These are phyloP conservation scores for Catocala sponsa DNA, from an alignment of 2,888 invertebrate genomes.

Conservation along the genomic window DNA sequence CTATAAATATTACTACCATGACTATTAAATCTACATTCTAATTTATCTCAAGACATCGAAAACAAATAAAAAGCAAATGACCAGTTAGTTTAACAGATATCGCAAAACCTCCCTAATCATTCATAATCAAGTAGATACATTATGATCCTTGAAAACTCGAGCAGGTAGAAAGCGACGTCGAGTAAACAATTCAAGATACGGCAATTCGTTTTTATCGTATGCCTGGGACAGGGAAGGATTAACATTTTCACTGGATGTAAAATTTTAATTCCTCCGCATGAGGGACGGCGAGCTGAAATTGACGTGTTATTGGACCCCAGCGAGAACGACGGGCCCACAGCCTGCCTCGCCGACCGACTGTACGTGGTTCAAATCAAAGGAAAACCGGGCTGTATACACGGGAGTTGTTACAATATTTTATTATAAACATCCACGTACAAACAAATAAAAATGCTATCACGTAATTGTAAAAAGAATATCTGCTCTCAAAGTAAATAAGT, in stretches of 20 bases:
- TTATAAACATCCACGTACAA: neutral
- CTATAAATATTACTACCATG: too few species aligned
- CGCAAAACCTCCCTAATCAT: slow-evolving; percentile 29
- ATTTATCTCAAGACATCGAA: neutral
- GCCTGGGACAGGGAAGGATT: slow-evolving; percentile 79
- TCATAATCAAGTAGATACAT: slow-evolving; percentile 27
- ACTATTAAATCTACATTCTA: too few species aligned
- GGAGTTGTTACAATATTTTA: slow-evolving; percentile 1
- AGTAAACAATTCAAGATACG: slow-evolving; percentile 79
- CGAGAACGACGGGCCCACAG: slow-evolving; percentile 46
- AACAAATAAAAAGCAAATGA: neutral
- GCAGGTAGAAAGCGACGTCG: slow-evolving; percentile 45
- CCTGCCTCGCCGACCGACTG: slow-evolving; percentile 34
- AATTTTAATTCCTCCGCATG: slow-evolving; percentile 82
- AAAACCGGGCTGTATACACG: slow-evolving; percentile 17
- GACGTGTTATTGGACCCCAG: slow-evolving; percentile 80
- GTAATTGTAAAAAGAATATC: slow-evolving; percentile 16
- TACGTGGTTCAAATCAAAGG: slow-evolving; percentile 53
- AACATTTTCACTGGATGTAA: slow-evolving; percentile 82
- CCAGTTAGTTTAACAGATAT: slow-evolving; percentile 1
- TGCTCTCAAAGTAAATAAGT: slow-evolving; percentile 33
- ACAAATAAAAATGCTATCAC: slow-evolving; percentile 5
- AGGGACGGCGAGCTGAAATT: slow-evolving; percentile 75
- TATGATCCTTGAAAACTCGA: slow-evolving; percentile 30
- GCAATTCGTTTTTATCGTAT: slow-evolving; percentile 80